A percentile compares a stretch with the other conserved stretches of the same genome.
Evolutionary conservation across 1,140 invertebrate genomes (phyloP).

Genomic region (Diabrotica undecimpunctata): DNA sequence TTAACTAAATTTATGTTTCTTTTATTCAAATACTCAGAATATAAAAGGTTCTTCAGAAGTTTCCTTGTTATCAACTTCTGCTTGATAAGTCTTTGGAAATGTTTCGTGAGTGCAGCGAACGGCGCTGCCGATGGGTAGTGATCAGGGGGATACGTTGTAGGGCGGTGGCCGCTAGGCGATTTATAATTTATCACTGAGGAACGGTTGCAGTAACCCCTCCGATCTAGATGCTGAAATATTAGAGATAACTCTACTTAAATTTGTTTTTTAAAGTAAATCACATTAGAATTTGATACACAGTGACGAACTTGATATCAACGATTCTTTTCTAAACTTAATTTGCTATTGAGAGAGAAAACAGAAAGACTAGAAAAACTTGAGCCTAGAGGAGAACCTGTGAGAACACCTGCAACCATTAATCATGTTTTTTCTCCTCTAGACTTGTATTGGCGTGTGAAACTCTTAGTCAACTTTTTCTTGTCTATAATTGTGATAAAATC

Average conservation of each 20-base stretch:
- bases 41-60: constrained; percentile 69
- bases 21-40: constrained; percentile 57
- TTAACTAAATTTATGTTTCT: constrained; percentile 52
- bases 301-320: too few species aligned
- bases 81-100: constrained; percentile 69
- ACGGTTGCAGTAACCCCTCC: constrained; percentile 52
- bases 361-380: too few species aligned
- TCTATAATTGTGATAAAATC: too few species aligned
- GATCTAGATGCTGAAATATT: constrained; percentile 41
- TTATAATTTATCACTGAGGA: constrained; percentile 50
- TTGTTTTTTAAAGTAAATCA: too few species aligned
- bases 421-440: too few species aligned
- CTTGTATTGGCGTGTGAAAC: too few species aligned
- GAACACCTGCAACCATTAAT: too few species aligned
- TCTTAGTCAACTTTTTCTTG: too few species aligned
- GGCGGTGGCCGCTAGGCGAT: constrained; percentile 52
- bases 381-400: too few species aligned
- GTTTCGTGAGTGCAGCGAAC: constrained; percentile 68
- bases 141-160: constrained; percentile 56
- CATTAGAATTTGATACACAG: too few species aligned
- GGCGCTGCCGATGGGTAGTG: constrained; percentile 64
- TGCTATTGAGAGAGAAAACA: too few species aligned
- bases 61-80: constrained; percentile 65
- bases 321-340: too few species aligned
- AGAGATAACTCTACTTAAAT: background rate